phyloP scores from a whole-genome alignment of 2,113 vertebrate species.

The Rhinoderma darwinii region DNA sequence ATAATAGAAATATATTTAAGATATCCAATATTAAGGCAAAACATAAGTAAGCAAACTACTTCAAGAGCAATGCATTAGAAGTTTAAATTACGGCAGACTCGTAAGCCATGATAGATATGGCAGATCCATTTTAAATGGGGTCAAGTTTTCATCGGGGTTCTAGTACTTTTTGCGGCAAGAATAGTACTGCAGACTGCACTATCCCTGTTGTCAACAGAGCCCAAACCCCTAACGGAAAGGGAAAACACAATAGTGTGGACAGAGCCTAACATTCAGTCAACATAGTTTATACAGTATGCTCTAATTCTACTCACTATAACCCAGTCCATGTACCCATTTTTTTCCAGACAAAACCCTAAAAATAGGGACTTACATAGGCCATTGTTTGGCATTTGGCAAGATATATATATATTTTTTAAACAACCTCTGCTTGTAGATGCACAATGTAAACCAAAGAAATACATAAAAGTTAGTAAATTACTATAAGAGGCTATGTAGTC shows the following conservation, averaged over 20 bases:
- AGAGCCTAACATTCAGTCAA: too few species aligned
- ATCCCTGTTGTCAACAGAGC: too few species aligned
- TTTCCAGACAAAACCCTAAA: neutral
- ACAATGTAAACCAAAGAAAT: neutral
- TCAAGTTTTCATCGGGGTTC: too few species aligned
- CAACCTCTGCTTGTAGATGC: neutral
- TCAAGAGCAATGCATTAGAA: neutral
- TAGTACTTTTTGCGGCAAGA: too few species aligned
- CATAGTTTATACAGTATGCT: too few species aligned
- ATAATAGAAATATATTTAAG: neutral
- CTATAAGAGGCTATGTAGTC: neutral
- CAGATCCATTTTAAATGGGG: too few species aligned
- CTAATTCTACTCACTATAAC: too few species aligned
- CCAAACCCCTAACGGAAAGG: too few species aligned
- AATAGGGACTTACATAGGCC: neutral
- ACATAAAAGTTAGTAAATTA: neutral
- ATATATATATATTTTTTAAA: neutral
- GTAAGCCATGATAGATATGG: neutral
- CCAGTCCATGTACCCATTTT: too few species aligned
- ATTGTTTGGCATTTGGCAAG: neutral
- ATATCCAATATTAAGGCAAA: neutral
- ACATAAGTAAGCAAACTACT: neutral
- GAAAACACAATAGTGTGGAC: too few species aligned
- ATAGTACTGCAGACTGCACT: too few species aligned
- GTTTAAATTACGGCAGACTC: neutral